These are phyloP conservation scores for Paraescarpia echinospica DNA, from an alignment of 1,140 invertebrate genomes.

Conservation along the genomic window DNA sequence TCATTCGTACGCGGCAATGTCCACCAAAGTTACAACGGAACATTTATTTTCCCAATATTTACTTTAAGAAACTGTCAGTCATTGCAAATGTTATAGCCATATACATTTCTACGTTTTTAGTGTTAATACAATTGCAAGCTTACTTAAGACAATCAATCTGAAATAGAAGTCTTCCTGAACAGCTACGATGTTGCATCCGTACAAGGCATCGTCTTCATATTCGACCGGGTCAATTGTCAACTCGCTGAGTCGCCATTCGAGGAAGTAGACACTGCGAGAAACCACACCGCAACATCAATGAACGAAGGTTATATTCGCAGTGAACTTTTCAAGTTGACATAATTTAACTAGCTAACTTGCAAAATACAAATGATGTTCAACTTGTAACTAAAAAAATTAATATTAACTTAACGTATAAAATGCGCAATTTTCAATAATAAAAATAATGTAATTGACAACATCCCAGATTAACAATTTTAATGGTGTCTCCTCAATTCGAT, in stretches of 20 bases:
- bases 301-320: background rate
- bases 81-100: background rate
- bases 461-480: no score
- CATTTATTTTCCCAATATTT: background rate
- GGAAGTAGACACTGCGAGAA: background rate
- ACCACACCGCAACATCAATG: background rate
- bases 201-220: background rate
- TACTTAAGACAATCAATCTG: background rate
- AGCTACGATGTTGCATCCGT: background rate
- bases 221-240: background rate
- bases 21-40: background rate
- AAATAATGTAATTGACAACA: no score
- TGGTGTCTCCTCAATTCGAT: no score
- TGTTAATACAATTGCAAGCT: background rate
- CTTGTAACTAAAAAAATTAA: no score
- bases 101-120: background rate
- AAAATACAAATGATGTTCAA: no score
- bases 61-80: background rate
- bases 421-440: no score
- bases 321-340: background rate
- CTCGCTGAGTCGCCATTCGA: background rate
- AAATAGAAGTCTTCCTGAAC: background rate
- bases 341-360: no score
- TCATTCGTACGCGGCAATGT: background rate
- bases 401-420: no score